phyloP scores from a whole-genome alignment of 1,140 invertebrate genomes.

The Aphelenchoides fujianensis region DNA sequence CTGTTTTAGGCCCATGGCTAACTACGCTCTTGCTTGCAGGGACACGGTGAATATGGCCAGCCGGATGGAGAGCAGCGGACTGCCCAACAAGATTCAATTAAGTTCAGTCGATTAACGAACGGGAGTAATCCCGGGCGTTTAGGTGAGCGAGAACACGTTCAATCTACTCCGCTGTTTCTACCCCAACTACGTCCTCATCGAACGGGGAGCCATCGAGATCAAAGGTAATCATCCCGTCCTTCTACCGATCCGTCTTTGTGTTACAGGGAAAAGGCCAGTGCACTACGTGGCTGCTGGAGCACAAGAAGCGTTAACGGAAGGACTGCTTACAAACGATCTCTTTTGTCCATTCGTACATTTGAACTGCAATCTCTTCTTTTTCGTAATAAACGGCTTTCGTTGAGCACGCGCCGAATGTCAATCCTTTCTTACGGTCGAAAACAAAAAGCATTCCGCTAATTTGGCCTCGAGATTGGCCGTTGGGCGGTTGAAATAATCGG shows the following conservation, averaged over 20 bases:
- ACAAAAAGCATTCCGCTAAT: too few species aligned
- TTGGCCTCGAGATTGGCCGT: too few species aligned
- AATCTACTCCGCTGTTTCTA: constrained; percentile 60
- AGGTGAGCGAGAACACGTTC: constrained; percentile 57
- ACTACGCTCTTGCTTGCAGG: background rate
- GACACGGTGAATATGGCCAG: constrained; percentile 61
- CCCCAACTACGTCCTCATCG: constrained; percentile 40
- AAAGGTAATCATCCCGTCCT: too few species aligned
- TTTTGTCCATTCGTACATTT: background rate
- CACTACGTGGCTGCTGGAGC: constrained; percentile 41
- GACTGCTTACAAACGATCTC: background rate
- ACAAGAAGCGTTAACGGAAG: constrained; percentile 28
- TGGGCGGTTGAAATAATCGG: background rate
- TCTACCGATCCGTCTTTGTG: too few species aligned
- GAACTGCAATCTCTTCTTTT: background rate
- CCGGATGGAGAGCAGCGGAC: constrained; percentile 55
- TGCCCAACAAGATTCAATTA: constrained; percentile 60
- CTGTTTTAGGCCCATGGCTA: too few species aligned
- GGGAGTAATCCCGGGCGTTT: constrained; percentile 3
- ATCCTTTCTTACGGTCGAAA: too few species aligned
- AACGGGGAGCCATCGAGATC: constrained; percentile 57
- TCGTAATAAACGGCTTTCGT: background rate
- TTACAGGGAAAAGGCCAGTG: constrained; percentile 58
- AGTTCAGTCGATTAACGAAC: background rate
- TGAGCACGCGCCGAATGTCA: too few species aligned